Conservation (phyloP, 2,888 invertebrate species). For the Catocala nupta region DNA sequence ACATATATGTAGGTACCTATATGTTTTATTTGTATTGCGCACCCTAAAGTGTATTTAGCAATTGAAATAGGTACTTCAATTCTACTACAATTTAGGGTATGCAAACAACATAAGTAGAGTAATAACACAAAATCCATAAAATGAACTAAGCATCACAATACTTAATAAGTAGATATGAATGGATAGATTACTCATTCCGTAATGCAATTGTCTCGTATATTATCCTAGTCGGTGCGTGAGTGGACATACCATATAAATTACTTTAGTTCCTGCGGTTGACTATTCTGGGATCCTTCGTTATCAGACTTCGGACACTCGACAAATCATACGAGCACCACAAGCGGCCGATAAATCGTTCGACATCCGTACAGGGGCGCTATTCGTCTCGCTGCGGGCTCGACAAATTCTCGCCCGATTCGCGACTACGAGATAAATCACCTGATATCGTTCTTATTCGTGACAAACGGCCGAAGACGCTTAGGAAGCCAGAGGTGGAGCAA, state of each 20-base stretch:
- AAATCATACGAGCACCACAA: constrained; percentile 65
- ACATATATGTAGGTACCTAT: too few species aligned
- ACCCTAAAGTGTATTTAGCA: too few species aligned
- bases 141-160: too few species aligned
- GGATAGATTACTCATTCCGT: too few species aligned
- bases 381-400: constrained; percentile 70
- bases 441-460: constrained; percentile 61
- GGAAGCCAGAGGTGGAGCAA: too few species aligned
- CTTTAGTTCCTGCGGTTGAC: constrained; percentile 21
- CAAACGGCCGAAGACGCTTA: constrained; percentile 37
- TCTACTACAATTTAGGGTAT: too few species aligned
- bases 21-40: too few species aligned
- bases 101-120: too few species aligned
- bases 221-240: constrained; percentile 11
- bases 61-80: too few species aligned
- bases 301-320: constrained; percentile 55
- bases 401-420: constrained; percentile 70
- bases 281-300: constrained; percentile 51
- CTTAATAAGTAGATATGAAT: too few species aligned
- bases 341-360: constrained; percentile 71
- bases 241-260: constrained; percentile 39
- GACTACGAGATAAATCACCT: constrained; percentile 67
- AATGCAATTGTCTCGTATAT: constrained; percentile 2
- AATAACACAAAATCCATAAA: too few species aligned
- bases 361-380: constrained; percentile 65